A percentile compares a stretch with the other conserved stretches of the same genome.
These are phyloP conservation scores for Sphaeramia orbicularis DNA, from an alignment of 2,797 vertebrate genomes.

Conservation along the genomic window DNA sequence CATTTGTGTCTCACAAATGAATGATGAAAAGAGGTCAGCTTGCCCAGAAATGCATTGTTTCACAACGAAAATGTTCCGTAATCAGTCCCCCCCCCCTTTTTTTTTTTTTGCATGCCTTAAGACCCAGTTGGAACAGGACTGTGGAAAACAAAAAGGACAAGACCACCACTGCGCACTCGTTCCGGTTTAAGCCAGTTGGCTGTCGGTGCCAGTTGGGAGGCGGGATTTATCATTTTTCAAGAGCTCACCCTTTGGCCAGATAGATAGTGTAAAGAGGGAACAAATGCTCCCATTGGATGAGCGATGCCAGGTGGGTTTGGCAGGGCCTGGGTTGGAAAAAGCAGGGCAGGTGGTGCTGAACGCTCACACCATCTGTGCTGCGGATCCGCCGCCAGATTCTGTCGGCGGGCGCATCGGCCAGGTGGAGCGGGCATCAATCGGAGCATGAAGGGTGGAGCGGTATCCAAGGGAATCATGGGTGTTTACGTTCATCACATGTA, in stretches of 20 bases:
- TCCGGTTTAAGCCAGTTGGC: constrained; percentile 57
- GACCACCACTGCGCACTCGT: constrained; percentile 59
- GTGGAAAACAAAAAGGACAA: constrained; percentile 65
- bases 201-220: constrained; percentile 28
- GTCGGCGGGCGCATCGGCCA: constrained; percentile 54
- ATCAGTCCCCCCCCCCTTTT: constrained; percentile 22
- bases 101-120: constrained; percentile 4
- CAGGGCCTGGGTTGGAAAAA: constrained; percentile 66
- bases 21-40: constrained; percentile 26
- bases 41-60: constrained; percentile 22
- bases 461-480: constrained; percentile 47
- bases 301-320: constrained; percentile 66
- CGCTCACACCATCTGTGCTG: constrained; percentile 77
- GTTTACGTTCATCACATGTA: constrained; percentile 11
- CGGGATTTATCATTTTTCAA: constrained; percentile 17
- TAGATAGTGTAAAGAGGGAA: constrained; percentile 3
- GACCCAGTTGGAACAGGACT: constrained; percentile 63
- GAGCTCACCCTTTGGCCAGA: constrained; percentile 40
- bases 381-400: constrained; percentile 70
- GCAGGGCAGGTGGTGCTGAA: constrained; percentile 77
- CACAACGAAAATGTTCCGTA: constrained; percentile 31
- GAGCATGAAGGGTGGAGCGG: constrained; percentile 78
- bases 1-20: constrained; percentile 17
- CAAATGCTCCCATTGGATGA: constrained; percentile 52
- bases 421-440: constrained; percentile 68